Base-by-base conservation (phyloP, 2,797 vertebrate genomes). In the Anas acuta region DNA sequence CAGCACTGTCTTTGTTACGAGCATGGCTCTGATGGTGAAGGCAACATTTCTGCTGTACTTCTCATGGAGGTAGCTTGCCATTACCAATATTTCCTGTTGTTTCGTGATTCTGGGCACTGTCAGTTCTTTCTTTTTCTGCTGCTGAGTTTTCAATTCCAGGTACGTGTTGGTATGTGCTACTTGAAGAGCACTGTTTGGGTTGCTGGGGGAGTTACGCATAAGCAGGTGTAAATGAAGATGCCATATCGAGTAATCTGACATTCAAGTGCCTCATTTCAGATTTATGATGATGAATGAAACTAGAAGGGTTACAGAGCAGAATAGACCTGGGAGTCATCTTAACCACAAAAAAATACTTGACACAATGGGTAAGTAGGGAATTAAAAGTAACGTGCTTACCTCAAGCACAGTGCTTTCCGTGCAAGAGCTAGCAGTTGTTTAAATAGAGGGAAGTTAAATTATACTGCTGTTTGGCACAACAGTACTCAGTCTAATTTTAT, bases 391-490 rank as follows among this genome's bases (percentile, higher is more conserved):
- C 5, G 3, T 69, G 57, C 88, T 87, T 84, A n/a, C 47, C 62
- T 91, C 54, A 47, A 92, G 89, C 89, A 9, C 58, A 22, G 41
- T 58, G 12, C 13, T 90, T 83, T 14, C 33, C 80, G 33, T 64
- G 43, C 30, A 58, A 80, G 67, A 87, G 84, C 97, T 97, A 94
- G 94, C 97, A 93, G 87, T 96, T 98, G 97, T 98, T 98, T 98
- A 97, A 98, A 98, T 97, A 98, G 98, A 97, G 97, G 93, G 96
- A 98, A 98, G 98, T 98, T 97, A 98, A 98, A 98, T 98, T 97
- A 98, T 96, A 97, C 97, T 98, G 97, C 96, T 96, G 97, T 98
- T 98, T 98, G 98, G 98, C 97, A 98, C 98, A 98, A 96, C 97
- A 98, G 97, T 97, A 98, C 97, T 93, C 97, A 93, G 91, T 97